Conservation (phyloP, 2,888 invertebrate species). For the Punctoribates punctum region DNA sequence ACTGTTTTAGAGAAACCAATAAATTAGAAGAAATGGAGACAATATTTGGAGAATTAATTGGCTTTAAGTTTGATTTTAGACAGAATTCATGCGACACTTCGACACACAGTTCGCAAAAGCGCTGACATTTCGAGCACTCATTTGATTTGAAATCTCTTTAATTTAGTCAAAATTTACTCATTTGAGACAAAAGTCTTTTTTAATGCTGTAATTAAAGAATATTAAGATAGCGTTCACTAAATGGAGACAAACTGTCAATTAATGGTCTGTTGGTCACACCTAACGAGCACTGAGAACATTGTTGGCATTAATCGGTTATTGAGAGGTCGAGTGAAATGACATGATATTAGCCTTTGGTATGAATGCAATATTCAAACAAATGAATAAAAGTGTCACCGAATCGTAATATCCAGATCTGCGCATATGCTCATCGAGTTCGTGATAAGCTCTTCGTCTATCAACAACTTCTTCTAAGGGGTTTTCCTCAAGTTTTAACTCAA, state of each 20-base stretch:
- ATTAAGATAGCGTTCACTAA: too few species aligned
- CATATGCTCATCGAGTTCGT: constrained; percentile 47
- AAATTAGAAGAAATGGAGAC: constrained; percentile 1
- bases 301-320: constrained; percentile 33
- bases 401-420: constrained; percentile 43
- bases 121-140: not conserved
- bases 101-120: constrained; percentile 7
- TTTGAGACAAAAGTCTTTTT: too few species aligned
- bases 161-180: not conserved
- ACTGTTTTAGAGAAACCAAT: constrained; percentile 59
- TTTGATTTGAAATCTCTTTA: not conserved
- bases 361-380: not conserved
- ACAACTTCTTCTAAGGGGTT: constrained; percentile 48
- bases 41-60: constrained; percentile 21
- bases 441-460: constrained; percentile 43
- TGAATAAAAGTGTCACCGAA: constrained; percentile 35
- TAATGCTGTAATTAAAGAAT: too few species aligned
- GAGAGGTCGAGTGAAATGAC: not conserved
- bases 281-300: constrained; percentile 3
- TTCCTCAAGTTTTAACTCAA: constrained; percentile 53
- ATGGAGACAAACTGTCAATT: too few species aligned
- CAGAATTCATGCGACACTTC: constrained; percentile 1
- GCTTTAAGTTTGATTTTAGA: not conserved
- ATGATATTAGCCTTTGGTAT: not conserved
- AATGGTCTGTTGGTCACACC: constrained; percentile 10